Evolutionary conservation across 2,888 invertebrate genomes (phyloP).

Genomic region (Xanthorhoe spadicearia): DNA sequence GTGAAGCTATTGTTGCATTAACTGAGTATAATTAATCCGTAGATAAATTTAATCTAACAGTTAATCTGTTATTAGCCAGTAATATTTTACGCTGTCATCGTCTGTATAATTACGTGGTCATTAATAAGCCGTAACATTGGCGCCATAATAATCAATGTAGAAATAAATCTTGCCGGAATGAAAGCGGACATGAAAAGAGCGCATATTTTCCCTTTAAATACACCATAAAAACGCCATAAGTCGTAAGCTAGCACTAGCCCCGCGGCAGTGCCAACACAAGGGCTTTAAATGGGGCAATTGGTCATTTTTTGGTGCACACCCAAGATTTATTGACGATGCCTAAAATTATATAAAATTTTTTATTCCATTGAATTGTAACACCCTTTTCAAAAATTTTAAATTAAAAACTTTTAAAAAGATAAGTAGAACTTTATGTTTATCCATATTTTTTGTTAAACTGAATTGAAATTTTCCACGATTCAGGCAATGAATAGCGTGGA

Average conservation of each 20-base stretch:
- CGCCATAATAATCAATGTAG: constrained; percentile 78
- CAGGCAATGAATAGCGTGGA: too few species aligned
- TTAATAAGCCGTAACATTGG: constrained; percentile 77
- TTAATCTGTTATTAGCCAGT: constrained; percentile 64
- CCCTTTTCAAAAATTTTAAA: too few species aligned
- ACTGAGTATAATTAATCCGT: constrained; percentile 25
- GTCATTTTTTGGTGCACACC: background rate
- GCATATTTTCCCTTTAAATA: constrained; percentile 78
- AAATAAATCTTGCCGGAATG: constrained; percentile 77
- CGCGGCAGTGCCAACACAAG: constrained; percentile 28
- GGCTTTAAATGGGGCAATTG: background rate
- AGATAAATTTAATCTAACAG: constrained; percentile 45
- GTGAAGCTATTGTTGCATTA: constrained; percentile 27
- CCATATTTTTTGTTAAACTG: too few species aligned
- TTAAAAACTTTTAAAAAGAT: too few species aligned
- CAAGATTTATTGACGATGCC: background rate
- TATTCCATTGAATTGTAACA: too few species aligned
- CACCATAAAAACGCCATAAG: constrained; percentile 78
- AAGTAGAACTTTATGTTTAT: too few species aligned
- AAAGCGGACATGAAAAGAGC: constrained; percentile 78
- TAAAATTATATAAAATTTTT: background rate
- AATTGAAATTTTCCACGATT: too few species aligned
- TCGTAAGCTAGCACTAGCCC: constrained; percentile 76
- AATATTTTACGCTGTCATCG: constrained; percentile 74
- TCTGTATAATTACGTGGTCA: constrained; percentile 72